phyloP scores from a whole-genome alignment of 2,113 vertebrate genomes.

The Pterocles orientalis region DNA sequence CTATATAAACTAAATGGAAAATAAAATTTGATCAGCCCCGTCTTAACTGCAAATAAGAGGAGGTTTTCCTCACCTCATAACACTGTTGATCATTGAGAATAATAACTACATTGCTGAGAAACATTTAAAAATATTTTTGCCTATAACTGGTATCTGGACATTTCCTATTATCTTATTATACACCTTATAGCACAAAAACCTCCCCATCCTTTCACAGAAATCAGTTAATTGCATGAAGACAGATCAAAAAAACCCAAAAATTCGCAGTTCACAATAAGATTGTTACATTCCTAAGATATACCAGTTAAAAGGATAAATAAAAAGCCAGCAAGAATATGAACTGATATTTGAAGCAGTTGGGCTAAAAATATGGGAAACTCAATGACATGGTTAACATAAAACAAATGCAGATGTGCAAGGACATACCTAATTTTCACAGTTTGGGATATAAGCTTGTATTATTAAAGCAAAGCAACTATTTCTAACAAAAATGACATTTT shows the following conservation, averaged over 20 bases:
- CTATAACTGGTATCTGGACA: not conserved
- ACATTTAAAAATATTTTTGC: not conserved
- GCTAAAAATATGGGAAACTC: not conserved
- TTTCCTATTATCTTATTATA: not conserved
- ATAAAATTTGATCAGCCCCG: not conserved
- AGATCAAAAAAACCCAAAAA: not conserved
- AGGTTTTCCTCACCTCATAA: not conserved
- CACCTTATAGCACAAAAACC: not conserved
- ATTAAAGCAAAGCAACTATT: not conserved
- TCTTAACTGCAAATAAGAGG: not conserved
- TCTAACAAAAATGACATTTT: rapidly evolving
- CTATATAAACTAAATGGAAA: not conserved
- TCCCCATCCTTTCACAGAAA: not conserved
- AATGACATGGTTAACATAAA: not conserved
- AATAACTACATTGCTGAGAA: not conserved
- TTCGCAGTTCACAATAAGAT: not conserved
- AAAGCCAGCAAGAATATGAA: not conserved
- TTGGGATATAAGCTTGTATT: not conserved
- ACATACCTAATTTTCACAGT: not conserved
- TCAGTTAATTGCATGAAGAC: not conserved
- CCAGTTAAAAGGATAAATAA: not conserved
- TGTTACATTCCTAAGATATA: not conserved
- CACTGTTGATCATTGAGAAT: not conserved
- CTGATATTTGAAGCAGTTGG: not conserved
- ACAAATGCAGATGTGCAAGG: not conserved